phyloP scores from a whole-genome alignment of 2,113 vertebrate genomes.

The Chunga burmeisteri region DNA sequence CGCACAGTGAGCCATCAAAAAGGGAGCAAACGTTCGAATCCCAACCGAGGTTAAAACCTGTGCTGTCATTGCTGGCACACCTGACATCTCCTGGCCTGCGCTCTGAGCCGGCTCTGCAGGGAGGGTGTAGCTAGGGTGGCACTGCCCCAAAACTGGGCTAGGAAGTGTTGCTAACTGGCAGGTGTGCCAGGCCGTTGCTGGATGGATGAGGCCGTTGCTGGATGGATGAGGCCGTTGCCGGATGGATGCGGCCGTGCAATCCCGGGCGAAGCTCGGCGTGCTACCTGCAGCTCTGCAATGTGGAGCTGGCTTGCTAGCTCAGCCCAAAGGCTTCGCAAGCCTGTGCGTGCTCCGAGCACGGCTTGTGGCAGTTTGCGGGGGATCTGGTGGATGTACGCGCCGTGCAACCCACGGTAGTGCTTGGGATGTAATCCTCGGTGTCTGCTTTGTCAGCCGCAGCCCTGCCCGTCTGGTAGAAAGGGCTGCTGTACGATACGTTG shows the following conservation, averaged over 20 bases:
- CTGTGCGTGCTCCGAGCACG: background rate
- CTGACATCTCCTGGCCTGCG: background rate
- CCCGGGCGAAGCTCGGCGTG: rapidly evolving
- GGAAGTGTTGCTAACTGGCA: too few species aligned
- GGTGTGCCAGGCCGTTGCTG: background rate
- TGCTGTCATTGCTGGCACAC: background rate
- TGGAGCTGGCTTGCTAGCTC: background rate
- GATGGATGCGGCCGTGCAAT: too few species aligned
- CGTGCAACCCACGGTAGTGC: rapidly evolving
- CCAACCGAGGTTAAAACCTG: background rate
- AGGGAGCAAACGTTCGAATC: rapidly evolving
- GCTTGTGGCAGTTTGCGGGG: background rate
- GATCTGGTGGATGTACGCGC: rapidly evolving
- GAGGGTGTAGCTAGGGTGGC: background rate
- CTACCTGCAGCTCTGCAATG: rapidly evolving
- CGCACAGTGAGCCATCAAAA: rapidly evolving
- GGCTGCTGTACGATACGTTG: rapidly evolving
- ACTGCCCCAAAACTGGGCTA: background rate
- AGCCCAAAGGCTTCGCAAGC: background rate
- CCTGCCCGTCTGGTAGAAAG: background rate
- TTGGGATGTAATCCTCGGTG: rapidly evolving
- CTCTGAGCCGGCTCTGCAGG: background rate
- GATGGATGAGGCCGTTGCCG: background rate
- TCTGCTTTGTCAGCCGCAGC: background rate
- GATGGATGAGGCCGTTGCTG: background rate